Evolutionary conservation across 35 echinoderm and acorn worm genomes (phyloP), one percentile per base, ranked within the genome.

Genomic region (Holothuria glaberrima): DNA sequence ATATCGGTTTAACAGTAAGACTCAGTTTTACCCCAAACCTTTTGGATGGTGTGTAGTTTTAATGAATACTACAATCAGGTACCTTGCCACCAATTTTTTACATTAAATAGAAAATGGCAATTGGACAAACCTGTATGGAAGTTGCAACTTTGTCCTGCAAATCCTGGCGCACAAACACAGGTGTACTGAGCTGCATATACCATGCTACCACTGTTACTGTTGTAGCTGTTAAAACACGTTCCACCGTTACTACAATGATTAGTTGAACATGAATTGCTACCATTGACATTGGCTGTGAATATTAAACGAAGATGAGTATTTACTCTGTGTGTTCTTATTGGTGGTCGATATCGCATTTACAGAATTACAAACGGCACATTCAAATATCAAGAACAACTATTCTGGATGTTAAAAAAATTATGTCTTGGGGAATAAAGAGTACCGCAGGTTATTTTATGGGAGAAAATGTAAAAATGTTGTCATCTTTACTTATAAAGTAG

Each of bases 221-320:
- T 82, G 91, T 90, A 95, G 59, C 94, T 95, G 81, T 95, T 95
- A 79, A 74, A 80, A 31, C 96, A 98, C 6, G 88, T 86, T 50
- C 92, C 96, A 59, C 91, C 90, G 73, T 98, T 98, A 19, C 27
- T 1, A 66, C 96, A 98, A 1, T 93, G 96, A 26, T 65, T 89
- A 25, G 25, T 54, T 30, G 19, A 16, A 57, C 96, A 98, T 9
- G 87, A 65, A 84, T 98, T 90, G 54, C 10, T 56, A 27, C 7
- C 48, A 30, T 33, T 21, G 33, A 25, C n/a, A 48, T 26, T 27
- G 21, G 22, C 79, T 82, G 30, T 58, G 31, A 60, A 35, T 12
- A 41, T 20, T 12, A 41, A 29, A 41, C 6, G 71, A 33, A 21
- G 25, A 21, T 33, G 21, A 22, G 12, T 35, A 75, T 9, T 27